These are phyloP conservation scores for Caenorhabditis doughertyi DNA, from an alignment of 2,888 invertebrate species.

Conservation along the genomic window DNA sequence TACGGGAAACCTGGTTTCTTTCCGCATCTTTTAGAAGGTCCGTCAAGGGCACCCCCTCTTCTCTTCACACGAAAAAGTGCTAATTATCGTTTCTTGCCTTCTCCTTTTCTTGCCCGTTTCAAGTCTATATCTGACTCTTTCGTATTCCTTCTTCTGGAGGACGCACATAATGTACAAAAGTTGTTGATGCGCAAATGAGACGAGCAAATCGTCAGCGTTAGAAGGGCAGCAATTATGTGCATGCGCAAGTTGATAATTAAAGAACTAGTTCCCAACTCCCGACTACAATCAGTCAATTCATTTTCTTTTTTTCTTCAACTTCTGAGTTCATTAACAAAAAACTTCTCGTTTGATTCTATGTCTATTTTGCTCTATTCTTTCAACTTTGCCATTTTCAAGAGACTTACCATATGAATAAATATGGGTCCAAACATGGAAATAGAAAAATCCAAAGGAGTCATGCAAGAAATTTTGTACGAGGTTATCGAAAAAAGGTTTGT, in stretches of 20 bases:
- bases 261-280: slow-evolving; percentile 47
- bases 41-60: slow-evolving; percentile 5
- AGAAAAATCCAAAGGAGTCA: slow-evolving; percentile 67
- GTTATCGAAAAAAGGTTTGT: slow-evolving; percentile 71
- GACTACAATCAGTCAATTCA: slow-evolving; percentile 49
- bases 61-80: slow-evolving; percentile 46
- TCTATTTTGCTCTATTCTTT: neutral
- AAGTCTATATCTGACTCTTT: slow-evolving; percentile 20
- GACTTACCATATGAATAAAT: slow-evolving; percentile 59
- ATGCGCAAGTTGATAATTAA: slow-evolving; percentile 67
- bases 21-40: slow-evolving; percentile 24
- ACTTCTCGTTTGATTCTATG: slow-evolving; percentile 1
- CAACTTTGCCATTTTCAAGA: slow-evolving; percentile 33
- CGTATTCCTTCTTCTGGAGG: slow-evolving; percentile 4
- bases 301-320: slow-evolving; percentile 21
- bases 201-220: slow-evolving; percentile 62
- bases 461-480: slow-evolving; percentile 70
- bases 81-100: slow-evolving; percentile 20
- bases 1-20: slow-evolving; percentile 19
- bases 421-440: slow-evolving; percentile 64
- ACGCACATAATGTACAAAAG: slow-evolving; percentile 48
- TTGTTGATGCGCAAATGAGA: slow-evolving; percentile 64
- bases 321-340: slow-evolving; percentile 43
- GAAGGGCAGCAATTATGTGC: slow-evolving; percentile 65
- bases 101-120: slow-evolving; percentile 23